Evolutionary conservation across 2,888 invertebrate species (phyloP).

Genomic region (Polydesmus complanatus): DNA sequence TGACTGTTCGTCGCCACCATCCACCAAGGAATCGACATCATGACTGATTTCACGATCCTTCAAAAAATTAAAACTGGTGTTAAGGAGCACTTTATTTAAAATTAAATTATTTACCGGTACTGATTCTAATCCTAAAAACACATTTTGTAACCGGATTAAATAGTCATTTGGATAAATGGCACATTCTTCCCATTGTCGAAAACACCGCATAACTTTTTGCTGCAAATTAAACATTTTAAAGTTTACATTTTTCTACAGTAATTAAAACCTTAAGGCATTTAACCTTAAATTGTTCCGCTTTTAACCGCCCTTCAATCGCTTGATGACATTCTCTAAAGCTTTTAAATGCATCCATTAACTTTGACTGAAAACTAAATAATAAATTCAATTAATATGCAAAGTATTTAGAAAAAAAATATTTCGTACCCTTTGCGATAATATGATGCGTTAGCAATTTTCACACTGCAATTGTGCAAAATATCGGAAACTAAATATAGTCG

Average conservation of each 20-base stretch:
- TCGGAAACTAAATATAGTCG: slow-evolving; percentile 90
- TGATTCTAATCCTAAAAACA: slow-evolving; percentile 68
- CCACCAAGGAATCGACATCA: slow-evolving; percentile 5
- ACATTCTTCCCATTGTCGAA: slow-evolving; percentile 97
- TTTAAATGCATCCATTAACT: slow-evolving; percentile 61
- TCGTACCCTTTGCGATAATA: slow-evolving; percentile 74
- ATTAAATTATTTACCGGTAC: neutral
- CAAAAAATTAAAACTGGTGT: neutral
- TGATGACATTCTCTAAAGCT: slow-evolving; percentile 57
- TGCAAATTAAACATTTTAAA: slow-evolving; percentile 17
- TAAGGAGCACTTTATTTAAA: neutral
- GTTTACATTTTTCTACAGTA: too few species aligned
- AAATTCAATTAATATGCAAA: neutral
- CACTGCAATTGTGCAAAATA: slow-evolving; percentile 90
- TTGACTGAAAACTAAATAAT: slow-evolving; percentile 58
- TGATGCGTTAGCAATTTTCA: slow-evolving; percentile 90
- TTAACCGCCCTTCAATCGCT: slow-evolving; percentile 63
- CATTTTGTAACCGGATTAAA: slow-evolving; percentile 69
- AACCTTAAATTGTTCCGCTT: slow-evolving; percentile 88
- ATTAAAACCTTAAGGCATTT: slow-evolving; percentile 4
- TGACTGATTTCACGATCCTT: neutral
- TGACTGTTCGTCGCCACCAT: slow-evolving; percentile 9
- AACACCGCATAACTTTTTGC: slow-evolving; percentile 69
- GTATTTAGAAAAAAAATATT: slow-evolving; percentile 1
- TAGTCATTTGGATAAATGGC: slow-evolving; percentile 88